Conservation (phyloP, 2,888 invertebrate genomes). For the Ethmia dodecea region DNA sequence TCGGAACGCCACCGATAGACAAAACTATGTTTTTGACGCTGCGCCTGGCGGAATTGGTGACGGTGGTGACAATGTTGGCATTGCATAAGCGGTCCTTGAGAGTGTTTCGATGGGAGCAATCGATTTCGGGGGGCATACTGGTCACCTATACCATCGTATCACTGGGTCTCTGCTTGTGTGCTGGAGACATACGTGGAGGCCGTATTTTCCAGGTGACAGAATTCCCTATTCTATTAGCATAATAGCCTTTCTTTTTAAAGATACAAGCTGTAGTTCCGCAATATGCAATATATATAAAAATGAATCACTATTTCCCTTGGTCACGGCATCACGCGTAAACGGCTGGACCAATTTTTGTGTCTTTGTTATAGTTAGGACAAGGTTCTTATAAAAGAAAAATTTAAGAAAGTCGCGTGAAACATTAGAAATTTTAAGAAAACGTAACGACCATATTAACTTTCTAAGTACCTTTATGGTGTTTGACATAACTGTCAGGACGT, state of each 20-base stretch:
- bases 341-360: not conserved
- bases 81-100: conserved; percentile 31
- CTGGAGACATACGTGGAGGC: conserved; percentile 22
- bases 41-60: not conserved
- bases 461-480: too few species aligned
- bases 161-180: conserved; percentile 37
- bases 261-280: not conserved
- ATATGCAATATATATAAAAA: not conserved
- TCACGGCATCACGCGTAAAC: too few species aligned
- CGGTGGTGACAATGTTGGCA: conserved; percentile 4
- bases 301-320: not conserved
- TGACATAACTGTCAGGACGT: too few species aligned
- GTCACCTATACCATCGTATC: conserved; percentile 40
- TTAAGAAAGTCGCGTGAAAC: too few species aligned
- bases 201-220: conserved; percentile 36
- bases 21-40: not conserved
- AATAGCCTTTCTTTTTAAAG: not conserved
- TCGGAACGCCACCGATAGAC: not conserved
- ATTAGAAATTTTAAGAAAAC: too few species aligned
- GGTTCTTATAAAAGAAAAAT: not conserved
- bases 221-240: not conserved
- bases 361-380: not conserved
- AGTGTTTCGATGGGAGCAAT: conserved; percentile 50
- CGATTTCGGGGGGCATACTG: conserved; percentile 47
- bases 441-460: too few species aligned